Percentiles rank a stretch among this genome's conserved stretches.
Conservation (phyloP, 2,888 invertebrate species). For the Lamellibrachia columna region DNA sequence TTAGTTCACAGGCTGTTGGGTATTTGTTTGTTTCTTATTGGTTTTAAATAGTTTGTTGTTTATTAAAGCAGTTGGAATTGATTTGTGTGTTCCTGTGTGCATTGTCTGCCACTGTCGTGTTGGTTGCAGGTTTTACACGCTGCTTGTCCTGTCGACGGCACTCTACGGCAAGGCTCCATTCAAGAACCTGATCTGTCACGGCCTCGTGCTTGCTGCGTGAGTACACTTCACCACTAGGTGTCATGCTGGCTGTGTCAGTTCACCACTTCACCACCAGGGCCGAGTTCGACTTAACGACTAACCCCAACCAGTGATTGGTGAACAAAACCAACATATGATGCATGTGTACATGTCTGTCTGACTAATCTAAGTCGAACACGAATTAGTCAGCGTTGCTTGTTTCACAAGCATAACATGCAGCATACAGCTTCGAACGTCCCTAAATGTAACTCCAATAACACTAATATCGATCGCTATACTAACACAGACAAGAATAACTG, state of each 20-base stretch:
- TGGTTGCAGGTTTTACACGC: constrained; percentile 82
- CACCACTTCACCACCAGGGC: neutral
- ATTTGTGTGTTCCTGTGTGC: neutral
- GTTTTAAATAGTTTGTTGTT: constrained; percentile 40
- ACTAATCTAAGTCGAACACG: too few species aligned
- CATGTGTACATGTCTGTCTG: too few species aligned
- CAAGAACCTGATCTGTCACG: constrained; percentile 96
- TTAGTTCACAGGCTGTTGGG: neutral
- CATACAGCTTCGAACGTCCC: too few species aligned
- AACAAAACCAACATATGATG: too few species aligned
- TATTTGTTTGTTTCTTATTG: constrained; percentile 24
- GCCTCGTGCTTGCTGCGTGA: constrained; percentile 85
- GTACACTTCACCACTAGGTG: constrained; percentile 69
- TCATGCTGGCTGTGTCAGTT: constrained; percentile 81
- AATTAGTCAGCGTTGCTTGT: too few species aligned
- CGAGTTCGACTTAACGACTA: too few species aligned
- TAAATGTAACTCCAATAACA: too few species aligned
- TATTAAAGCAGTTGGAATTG: too few species aligned
- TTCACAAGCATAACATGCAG: too few species aligned
- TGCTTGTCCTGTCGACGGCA: constrained; percentile 95
- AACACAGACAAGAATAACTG: too few species aligned
- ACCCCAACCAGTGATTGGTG: too few species aligned
- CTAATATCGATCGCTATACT: too few species aligned
- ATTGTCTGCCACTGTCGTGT: constrained; percentile 25
- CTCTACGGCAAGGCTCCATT: constrained; percentile 96